Conservation (phyloP, 2,888 invertebrate species). For the Nephrotoma guestfalica region DNA sequence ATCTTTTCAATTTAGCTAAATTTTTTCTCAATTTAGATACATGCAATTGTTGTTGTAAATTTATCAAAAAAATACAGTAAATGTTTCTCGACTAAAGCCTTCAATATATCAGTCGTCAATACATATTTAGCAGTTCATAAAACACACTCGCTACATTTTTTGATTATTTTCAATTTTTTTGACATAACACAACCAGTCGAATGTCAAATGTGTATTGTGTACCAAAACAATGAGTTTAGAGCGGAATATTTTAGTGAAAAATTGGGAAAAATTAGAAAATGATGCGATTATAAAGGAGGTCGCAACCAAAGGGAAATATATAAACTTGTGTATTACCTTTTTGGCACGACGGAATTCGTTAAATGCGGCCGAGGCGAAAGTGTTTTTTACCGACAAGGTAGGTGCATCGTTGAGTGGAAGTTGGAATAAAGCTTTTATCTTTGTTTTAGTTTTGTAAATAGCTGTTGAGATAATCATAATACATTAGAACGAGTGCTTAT, state of each 20-base stretch:
- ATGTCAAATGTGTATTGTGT: background rate
- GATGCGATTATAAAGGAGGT: conserved; percentile 19
- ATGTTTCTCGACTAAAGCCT: too few species aligned
- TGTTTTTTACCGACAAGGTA: conserved; percentile 21
- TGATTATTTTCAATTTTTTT: background rate
- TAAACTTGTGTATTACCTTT: conserved; percentile 26
- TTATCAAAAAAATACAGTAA: too few species aligned
- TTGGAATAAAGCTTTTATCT: conserved; percentile 15
- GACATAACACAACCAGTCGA: background rate
- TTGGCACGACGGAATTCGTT: conserved; percentile 21
- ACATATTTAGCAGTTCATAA: background rate
- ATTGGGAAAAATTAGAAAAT: conserved; percentile 15
- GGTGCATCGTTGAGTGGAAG: conserved; percentile 18
- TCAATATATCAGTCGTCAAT: too few species aligned
- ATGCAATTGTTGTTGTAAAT: too few species aligned
- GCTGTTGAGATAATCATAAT: background rate
- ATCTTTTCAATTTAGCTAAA: too few species aligned
- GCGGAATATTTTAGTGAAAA: conserved; percentile 5
- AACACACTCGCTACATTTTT: background rate
- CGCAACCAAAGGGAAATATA: conserved; percentile 30
- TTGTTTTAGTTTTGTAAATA: conserved; percentile 12
- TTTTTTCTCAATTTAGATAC: too few species aligned
- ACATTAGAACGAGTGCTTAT: background rate
- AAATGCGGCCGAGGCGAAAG: conserved; percentile 10
- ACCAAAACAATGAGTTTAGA: background rate